Evolutionary conservation across 2,888 invertebrate genomes (phyloP).

Genomic region (Drosophila austrosaltans): DNA sequence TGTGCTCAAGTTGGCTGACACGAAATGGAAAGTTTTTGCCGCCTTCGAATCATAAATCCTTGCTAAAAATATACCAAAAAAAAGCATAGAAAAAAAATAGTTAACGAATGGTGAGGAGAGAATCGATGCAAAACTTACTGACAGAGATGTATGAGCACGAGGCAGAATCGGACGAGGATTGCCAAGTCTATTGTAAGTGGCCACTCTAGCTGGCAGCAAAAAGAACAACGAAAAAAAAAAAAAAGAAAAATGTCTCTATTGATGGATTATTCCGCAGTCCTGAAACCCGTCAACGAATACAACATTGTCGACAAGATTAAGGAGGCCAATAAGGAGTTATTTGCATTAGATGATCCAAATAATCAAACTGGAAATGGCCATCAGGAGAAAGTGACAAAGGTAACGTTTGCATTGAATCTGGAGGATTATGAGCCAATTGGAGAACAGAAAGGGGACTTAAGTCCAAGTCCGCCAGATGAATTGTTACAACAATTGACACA

Average conservation of each 20-base stretch:
- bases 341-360: conserved; percentile 69
- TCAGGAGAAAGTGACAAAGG: conserved; percentile 73
- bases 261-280: conserved; percentile 73
- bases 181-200: conserved; percentile 83
- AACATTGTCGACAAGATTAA: conserved; percentile 85
- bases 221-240: neutral
- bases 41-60: conserved; percentile 51
- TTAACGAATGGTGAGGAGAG: conserved; percentile 13
- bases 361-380: conserved; percentile 25
- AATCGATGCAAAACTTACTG: conserved; percentile 45
- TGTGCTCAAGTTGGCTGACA: conserved; percentile 35
- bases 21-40: conserved; percentile 70
- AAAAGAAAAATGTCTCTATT: conserved; percentile 50
- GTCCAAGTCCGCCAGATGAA: conserved; percentile 52
- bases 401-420: conserved; percentile 84
- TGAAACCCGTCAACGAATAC: conserved; percentile 84
- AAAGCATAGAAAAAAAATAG: neutral
- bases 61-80: conserved; percentile 36
- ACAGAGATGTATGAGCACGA: conserved; percentile 80
- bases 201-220: conserved; percentile 20
- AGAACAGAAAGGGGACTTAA: conserved; percentile 22
- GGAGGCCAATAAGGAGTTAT: conserved; percentile 85
- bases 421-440: conserved; percentile 84
- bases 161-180: conserved; percentile 83
- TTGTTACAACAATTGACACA: conserved; percentile 58